These are phyloP conservation scores for Molorchus minor DNA, from an alignment of 2,888 invertebrate species.

Conservation along the genomic window DNA sequence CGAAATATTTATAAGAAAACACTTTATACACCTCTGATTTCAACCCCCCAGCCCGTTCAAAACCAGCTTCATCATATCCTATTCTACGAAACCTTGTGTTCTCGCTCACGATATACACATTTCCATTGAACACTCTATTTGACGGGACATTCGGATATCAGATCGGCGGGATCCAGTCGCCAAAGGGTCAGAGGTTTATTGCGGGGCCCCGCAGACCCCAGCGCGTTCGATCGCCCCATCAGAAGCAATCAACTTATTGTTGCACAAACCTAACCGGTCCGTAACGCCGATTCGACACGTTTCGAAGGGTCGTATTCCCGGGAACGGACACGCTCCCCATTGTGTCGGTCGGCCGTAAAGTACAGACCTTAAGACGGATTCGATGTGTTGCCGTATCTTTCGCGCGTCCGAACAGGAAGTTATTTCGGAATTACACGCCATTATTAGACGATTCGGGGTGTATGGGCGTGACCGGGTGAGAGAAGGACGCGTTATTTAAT, in stretches of 20 bases:
- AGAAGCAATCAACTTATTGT: conserved; percentile 4
- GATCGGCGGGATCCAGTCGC: too few relatives aligned
- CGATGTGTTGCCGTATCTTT: conserved; percentile 10
- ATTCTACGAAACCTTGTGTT: too few relatives aligned
- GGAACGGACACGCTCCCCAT: conserved; percentile 7
- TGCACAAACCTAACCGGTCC: conserved; percentile 14
- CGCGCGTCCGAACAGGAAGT: conserved; percentile 18
- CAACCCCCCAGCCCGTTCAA: too few relatives aligned
- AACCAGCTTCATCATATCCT: too few relatives aligned
- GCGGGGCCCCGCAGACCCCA: background rate
- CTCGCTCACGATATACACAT: too few relatives aligned
- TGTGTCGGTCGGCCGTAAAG: conserved; percentile 6
- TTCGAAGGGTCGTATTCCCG: conserved; percentile 10
- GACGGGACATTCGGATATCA: too few relatives aligned
- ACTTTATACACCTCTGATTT: too few relatives aligned
- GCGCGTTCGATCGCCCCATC: background rate
- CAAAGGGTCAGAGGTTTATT: conserved; percentile 6
- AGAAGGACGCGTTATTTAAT: too few relatives aligned
- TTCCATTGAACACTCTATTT: too few relatives aligned
- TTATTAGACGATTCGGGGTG: conserved; percentile 21
- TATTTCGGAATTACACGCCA: conserved; percentile 27
- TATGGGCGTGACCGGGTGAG: background rate
- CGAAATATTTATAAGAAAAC: too few relatives aligned
- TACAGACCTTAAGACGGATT: conserved; percentile 15
- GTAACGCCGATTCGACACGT: conserved; percentile 3